phyloP scores from a whole-genome alignment of 2,888 invertebrate species.

The Darwinula stevensoni region DNA sequence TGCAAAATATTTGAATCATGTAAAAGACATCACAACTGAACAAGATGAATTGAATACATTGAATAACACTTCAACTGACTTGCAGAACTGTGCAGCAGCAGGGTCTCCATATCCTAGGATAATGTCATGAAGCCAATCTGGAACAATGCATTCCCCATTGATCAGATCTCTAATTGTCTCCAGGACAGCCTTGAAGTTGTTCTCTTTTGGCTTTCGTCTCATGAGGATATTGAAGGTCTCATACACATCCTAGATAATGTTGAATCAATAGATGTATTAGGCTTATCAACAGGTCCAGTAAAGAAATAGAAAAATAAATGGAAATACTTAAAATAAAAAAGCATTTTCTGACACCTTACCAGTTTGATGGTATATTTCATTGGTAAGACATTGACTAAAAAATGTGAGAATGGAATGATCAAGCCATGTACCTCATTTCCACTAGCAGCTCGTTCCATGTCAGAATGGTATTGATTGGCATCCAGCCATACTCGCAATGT shows the following conservation, averaged over 20 bases:
- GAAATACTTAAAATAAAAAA: no score
- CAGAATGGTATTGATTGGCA: conserved; percentile 80
- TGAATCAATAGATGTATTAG: conserved; percentile 9
- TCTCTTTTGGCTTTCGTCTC: conserved; percentile 96
- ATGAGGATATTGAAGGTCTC: conserved; percentile 86
- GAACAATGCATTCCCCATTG: conserved; percentile 95
- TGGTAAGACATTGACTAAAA: no score
- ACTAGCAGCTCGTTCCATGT: conserved; percentile 52
- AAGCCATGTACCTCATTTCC: no score
- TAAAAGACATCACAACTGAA: no score
- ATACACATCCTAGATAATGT: conserved; percentile 60
- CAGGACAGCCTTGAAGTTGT: conserved; percentile 96
- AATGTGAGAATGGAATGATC: no score
- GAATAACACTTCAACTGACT: no score
- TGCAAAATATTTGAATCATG: no score
- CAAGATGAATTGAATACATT: no score
- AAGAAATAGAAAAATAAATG: no score
- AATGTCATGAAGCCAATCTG: conserved; percentile 84
- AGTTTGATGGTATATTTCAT: no score
- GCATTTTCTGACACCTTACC: no score
- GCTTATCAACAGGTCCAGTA: conserved; percentile 3
- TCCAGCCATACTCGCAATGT: conserved; percentile 84
- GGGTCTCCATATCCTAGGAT: conserved; percentile 95
- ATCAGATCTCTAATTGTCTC: conserved; percentile 94
- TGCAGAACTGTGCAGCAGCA: conserved; percentile 78